Conservation (phyloP, 2,113 vertebrate species). For the Paedocypris sp. region DNA sequence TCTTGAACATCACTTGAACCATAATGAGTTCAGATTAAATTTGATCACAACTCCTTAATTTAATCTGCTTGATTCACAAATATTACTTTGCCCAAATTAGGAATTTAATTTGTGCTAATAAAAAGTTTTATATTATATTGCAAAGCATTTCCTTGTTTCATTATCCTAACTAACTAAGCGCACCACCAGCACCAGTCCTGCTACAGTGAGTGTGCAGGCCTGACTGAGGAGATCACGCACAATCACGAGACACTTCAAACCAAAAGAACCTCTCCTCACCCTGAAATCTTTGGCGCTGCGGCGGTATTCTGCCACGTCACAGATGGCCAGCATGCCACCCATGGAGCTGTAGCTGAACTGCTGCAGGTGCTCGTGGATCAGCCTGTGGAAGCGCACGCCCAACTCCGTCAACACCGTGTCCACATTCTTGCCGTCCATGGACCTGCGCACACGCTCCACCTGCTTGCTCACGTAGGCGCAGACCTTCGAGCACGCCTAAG, state of each 20-base stretch:
- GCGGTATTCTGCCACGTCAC: slow-evolving; percentile 93
- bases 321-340: slow-evolving; percentile 98
- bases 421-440: slow-evolving; percentile 98
- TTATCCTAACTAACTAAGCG: no score
- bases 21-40: no score
- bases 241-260: no score
- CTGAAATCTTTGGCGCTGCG: slow-evolving; percentile 93
- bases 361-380: slow-evolving; percentile 93
- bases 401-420: slow-evolving; percentile 92
- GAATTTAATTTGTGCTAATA: no score
- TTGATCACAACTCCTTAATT: neutral
- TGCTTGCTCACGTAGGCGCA: slow-evolving; percentile 88
- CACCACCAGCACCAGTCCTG: no score
- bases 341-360: slow-evolving; percentile 96
- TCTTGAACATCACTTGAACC: no score
- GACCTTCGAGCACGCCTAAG: slow-evolving; percentile 90
- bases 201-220: no score
- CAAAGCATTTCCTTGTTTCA: no score
- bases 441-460: slow-evolving; percentile 88
- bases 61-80: neutral
- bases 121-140: no score
- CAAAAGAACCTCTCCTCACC: slow-evolving; percentile 51
- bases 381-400: slow-evolving; percentile 92
- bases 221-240: no score
- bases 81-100: neutral